Conservation (phyloP, 2,888 invertebrate genomes). For the Zaprionus bogoriensis region DNA sequence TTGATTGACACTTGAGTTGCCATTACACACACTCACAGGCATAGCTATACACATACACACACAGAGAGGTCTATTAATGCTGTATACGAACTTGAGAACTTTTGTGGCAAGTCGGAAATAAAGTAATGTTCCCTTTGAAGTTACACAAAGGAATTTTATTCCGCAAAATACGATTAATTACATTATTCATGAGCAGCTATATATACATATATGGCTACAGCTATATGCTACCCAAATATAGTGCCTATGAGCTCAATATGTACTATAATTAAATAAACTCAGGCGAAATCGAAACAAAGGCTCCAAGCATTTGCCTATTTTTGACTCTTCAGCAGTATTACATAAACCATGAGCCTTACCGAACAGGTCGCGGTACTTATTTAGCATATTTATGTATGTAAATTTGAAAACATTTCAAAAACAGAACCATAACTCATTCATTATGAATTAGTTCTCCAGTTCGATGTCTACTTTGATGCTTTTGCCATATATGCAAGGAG, state of each 20-base stretch:
- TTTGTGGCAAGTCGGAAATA: slow-evolving; percentile 12
- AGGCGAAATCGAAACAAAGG: no score
- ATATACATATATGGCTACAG: background rate
- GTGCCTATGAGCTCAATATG: background rate
- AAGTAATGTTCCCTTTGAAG: background rate
- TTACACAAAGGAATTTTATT: background rate
- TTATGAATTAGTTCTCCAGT: no score
- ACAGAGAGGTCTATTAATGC: slow-evolving; percentile 1
- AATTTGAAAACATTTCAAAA: no score
- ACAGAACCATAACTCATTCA: no score
- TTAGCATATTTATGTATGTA: no score
- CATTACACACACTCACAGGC: slow-evolving; percentile 16
- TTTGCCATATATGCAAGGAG: no score
- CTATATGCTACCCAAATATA: background rate
- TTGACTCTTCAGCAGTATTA: no score
- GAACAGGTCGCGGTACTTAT: no score
- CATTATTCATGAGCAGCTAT: background rate
- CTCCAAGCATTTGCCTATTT: no score
- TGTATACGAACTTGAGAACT: background rate
- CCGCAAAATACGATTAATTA: background rate
- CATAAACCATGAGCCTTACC: no score
- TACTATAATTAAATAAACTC: no score
- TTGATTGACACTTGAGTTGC: slow-evolving; percentile 69
- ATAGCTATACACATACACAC: slow-evolving; percentile 5
- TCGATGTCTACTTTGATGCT: no score